These are phyloP conservation scores for Andrena fulva DNA, from an alignment of 2,888 invertebrate species.

Conservation along the genomic window DNA sequence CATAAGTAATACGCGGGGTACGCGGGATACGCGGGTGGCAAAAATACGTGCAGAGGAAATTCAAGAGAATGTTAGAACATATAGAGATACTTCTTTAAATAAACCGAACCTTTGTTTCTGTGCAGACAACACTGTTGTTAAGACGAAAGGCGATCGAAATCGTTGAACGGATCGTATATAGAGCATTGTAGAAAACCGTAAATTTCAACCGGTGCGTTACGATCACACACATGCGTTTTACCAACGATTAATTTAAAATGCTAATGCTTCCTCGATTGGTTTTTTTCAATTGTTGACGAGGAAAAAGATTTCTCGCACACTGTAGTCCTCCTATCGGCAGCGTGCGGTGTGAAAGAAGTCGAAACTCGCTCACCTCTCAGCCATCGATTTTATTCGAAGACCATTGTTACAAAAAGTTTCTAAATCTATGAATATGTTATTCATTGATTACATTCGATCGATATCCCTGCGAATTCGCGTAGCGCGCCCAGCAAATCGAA, in stretches of 20 bases:
- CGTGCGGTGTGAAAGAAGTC: conserved; percentile 32
- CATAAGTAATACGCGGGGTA: background rate
- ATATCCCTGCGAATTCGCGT: background rate
- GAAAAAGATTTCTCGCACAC: conserved; percentile 8
- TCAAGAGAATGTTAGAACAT: background rate
- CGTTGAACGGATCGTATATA: conserved; percentile 5
- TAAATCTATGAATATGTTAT: background rate
- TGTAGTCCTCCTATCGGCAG: conserved; percentile 12
- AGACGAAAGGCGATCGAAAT: conserved; percentile 22
- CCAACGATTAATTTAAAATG: conserved; percentile 1
- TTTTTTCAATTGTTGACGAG: conserved; percentile 5
- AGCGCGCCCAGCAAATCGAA: background rate
- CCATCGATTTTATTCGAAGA: conserved; percentile 12
- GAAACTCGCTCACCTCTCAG: conserved; percentile 35
- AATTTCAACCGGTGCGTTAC: conserved; percentile 1
- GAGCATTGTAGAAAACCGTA: conserved; percentile 33
- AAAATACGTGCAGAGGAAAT: background rate
- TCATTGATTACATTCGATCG: background rate
- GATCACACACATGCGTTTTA: conserved; percentile 14
- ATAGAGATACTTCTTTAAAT: conserved; percentile 4
- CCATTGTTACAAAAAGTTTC: background rate
- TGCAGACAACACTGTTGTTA: conserved; percentile 1
- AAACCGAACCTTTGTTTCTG: conserved; percentile 42
- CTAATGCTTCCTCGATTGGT: background rate
- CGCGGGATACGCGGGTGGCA: background rate